Evolutionary conservation across 2,888 invertebrate genomes (phyloP).

Genomic region (Melanargia galathea): DNA sequence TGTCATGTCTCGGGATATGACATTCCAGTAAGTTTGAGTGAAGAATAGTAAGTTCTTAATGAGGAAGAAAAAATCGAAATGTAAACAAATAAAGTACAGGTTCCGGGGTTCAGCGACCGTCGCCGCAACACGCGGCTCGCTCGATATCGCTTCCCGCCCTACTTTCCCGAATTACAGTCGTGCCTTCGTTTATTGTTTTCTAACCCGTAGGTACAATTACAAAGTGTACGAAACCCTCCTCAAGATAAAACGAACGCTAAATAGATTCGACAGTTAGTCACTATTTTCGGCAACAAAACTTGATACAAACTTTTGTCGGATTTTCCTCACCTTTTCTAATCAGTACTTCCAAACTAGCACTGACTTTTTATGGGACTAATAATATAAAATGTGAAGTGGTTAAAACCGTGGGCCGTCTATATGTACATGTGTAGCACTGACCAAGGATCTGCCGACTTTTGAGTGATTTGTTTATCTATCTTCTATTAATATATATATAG

Average conservation of each 20-base stretch:
- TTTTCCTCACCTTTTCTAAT: neutral
- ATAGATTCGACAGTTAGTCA: slow-evolving; percentile 14
- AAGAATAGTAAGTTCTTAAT: neutral
- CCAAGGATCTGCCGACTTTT: too few species aligned
- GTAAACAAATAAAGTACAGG: slow-evolving; percentile 33
- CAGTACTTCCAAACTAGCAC: neutral
- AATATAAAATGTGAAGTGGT: too few species aligned
- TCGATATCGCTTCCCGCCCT: slow-evolving; percentile 48
- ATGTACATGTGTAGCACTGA: too few species aligned
- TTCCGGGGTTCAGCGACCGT: slow-evolving; percentile 43
- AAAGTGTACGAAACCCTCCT: slow-evolving; percentile 18
- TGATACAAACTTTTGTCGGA: neutral
- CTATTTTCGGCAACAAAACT: slow-evolving; percentile 4
- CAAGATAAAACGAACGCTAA: slow-evolving; percentile 13
- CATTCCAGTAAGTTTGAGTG: too few species aligned
- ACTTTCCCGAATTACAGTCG: slow-evolving; percentile 41
- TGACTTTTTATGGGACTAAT: too few species aligned
- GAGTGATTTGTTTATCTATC: too few species aligned
- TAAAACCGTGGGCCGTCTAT: too few species aligned
- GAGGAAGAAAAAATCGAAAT: slow-evolving; percentile 1
- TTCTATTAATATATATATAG: too few species aligned
- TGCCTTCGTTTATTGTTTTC: slow-evolving; percentile 30
- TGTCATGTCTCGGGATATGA: too few species aligned
- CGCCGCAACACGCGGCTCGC: slow-evolving; percentile 40
- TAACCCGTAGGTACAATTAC: slow-evolving; percentile 30